These are phyloP conservation scores for Melolontha melolontha DNA, from an alignment of 2,888 invertebrate genomes.

Conservation along the genomic window DNA sequence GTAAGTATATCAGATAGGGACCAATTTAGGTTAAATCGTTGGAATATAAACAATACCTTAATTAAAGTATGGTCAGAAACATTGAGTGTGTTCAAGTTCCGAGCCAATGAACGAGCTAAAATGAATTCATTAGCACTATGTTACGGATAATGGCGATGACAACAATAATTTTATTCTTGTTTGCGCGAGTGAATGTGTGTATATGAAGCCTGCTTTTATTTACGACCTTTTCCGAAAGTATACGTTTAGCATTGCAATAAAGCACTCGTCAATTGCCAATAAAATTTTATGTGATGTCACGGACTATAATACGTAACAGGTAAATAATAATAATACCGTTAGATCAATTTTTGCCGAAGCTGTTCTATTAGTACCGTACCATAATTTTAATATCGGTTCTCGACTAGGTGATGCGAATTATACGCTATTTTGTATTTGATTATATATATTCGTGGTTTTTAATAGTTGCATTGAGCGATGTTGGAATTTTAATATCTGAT, in stretches of 20 bases:
- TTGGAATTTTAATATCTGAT: too few relatives aligned
- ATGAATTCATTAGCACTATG: slow-evolving; percentile 45
- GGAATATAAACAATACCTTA: slow-evolving; percentile 40
- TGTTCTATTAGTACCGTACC: background rate
- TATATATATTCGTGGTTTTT: too few relatives aligned
- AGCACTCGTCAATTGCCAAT: slow-evolving; percentile 19
- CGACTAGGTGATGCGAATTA: background rate
- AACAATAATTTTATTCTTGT: slow-evolving; percentile 28
- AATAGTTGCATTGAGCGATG: too few relatives aligned
- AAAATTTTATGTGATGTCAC: slow-evolving; percentile 16
- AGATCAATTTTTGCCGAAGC: slow-evolving; percentile 14
- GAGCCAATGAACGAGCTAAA: slow-evolving; percentile 44
- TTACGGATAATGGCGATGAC: slow-evolving; percentile 32
- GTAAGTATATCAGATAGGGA: background rate
- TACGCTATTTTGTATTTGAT: background rate
- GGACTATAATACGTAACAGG: slow-evolving; percentile 8
- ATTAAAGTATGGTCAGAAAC: slow-evolving; percentile 43
- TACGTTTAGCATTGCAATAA: slow-evolving; percentile 13
- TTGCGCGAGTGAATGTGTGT: background rate
- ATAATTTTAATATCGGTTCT: slow-evolving; percentile 9
- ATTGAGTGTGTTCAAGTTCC: slow-evolving; percentile 39
- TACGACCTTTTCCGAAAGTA: background rate
- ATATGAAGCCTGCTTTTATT: slow-evolving; percentile 12
- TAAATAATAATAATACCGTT: slow-evolving; percentile 33
- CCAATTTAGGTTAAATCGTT: slow-evolving; percentile 25